These are phyloP conservation scores for Pollenia angustigena DNA, from an alignment of 2,888 invertebrate genomes.

Conservation along the genomic window DNA sequence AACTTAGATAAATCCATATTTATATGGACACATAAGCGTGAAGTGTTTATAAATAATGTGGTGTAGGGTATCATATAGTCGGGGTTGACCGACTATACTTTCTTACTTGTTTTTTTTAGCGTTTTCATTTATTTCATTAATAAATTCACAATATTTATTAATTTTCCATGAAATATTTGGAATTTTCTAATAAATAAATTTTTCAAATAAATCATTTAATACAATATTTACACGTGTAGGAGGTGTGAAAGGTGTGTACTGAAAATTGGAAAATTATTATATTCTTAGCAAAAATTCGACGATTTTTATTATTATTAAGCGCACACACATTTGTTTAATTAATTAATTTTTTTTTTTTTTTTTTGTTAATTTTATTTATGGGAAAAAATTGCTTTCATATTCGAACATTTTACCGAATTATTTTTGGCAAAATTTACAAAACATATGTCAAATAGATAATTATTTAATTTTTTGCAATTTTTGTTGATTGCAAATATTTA, in stretches of 20 bases:
- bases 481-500: constrained; percentile 15
- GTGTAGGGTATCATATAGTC: too few relatives aligned
- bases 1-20: too few relatives aligned
- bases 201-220: constrained; percentile 6
- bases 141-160: too few relatives aligned
- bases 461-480: constrained; percentile 1
- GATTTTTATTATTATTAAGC: not conserved
- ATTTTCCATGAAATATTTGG: not conserved
- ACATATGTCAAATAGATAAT: constrained; percentile 24
- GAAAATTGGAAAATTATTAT: not conserved
- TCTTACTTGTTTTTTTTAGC: too few relatives aligned
- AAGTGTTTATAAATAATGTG: too few relatives aligned
- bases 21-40: too few relatives aligned
- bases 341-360: not conserved
- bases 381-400: not conserved
- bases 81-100: too few relatives aligned
- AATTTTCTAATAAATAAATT: constrained; percentile 14
- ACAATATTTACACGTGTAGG: not conserved
- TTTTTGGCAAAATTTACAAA: constrained; percentile 40
- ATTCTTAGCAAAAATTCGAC: not conserved
- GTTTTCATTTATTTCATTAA: too few relatives aligned
- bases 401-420: not conserved
- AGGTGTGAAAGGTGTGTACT: not conserved
- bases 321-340: not conserved
- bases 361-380: not conserved